Percentiles rank a stretch among this genome's conserved stretches.
These are phyloP conservation scores for Zoanthus gigantus DNA, from an alignment of 92 coral and sea anemone species.

Conservation along the genomic window DNA sequence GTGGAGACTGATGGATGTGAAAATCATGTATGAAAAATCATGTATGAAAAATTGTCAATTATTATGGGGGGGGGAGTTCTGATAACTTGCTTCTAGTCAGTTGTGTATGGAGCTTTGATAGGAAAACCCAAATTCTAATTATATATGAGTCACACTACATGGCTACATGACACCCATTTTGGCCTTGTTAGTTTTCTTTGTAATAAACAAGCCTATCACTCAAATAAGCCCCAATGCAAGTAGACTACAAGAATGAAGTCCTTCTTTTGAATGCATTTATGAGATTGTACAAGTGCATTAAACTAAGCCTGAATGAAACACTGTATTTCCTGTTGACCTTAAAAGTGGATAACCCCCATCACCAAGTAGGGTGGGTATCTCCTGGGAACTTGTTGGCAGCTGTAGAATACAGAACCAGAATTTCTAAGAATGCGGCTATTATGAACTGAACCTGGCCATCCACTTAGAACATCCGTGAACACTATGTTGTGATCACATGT, in stretches of 20 bases:
- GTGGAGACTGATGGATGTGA: background rate
- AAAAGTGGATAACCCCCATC: slow-evolving; percentile 1
- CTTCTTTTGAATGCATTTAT: background rate
- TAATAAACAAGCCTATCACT: background rate
- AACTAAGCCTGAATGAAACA: background rate
- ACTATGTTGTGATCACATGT: background rate
- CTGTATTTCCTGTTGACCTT: background rate
- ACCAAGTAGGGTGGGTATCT: background rate
- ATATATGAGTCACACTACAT: background rate
- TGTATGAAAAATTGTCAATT: background rate
- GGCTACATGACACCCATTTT: background rate
- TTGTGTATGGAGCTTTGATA: slow-evolving; percentile 1
- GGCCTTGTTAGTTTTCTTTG: background rate
- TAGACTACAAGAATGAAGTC: background rate
- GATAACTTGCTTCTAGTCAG: background rate
- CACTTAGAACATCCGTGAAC: slow-evolving; percentile 7
- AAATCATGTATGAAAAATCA: background rate
- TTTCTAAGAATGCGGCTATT: slow-evolving; percentile 3
- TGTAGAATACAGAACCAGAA: slow-evolving; percentile 6
- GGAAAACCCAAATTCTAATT: background rate
- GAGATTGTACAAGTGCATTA: slow-evolving; percentile 5
- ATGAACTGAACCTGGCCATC: slow-evolving; percentile 1
- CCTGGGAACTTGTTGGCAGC: slow-evolving; percentile 9
- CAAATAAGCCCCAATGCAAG: slow-evolving; percentile 1
- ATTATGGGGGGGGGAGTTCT: slow-evolving; percentile 4